A percentile compares a stretch with the other conserved stretches of the same genome.
Evolutionary conservation across 2,797 vertebrate species (phyloP).

Genomic region (Allenopithecus nigroviridis): DNA sequence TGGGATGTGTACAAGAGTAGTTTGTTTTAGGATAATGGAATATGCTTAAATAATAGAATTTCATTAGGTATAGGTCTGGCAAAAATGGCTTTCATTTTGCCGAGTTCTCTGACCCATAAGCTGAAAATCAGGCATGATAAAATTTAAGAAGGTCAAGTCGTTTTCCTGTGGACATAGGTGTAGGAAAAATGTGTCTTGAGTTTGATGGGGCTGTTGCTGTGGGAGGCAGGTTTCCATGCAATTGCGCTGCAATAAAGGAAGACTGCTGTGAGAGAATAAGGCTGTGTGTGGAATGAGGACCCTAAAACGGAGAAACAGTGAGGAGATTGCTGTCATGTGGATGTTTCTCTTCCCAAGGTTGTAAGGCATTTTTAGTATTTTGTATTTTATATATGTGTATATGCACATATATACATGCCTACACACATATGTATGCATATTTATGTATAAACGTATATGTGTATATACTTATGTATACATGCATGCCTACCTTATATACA

Average conservation of each 20-base stretch:
- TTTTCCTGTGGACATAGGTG: conserved; percentile 43
- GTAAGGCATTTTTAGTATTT: neutral
- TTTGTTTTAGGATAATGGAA: conserved; percentile 29
- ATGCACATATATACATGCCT: neutral
- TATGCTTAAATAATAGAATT: conserved; percentile 36
- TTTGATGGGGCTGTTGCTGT: neutral
- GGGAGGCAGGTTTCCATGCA: neutral
- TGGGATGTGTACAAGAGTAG: neutral
- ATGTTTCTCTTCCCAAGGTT: neutral
- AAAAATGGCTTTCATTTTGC: conserved; percentile 27
- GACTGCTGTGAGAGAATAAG: neutral
- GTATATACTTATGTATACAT: neutral
- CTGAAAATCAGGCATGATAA: conserved; percentile 50
- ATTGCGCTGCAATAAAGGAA: neutral
- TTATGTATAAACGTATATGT: neutral
- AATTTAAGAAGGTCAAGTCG: conserved; percentile 37
- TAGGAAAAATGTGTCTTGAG: conserved; percentile 29
- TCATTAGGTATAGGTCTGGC: conserved; percentile 28
- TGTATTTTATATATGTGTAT: neutral
- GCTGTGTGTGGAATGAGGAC: neutral
- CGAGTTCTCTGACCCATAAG: conserved; percentile 5
- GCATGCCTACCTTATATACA: neutral
- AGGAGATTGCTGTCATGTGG: neutral
- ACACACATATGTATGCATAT: neutral
- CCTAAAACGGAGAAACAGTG: neutral